Evolutionary conservation across 2,888 invertebrate species (phyloP), one percentile per base, ranked within the genome.

Genomic region (Drosophila infuscata): DNA sequence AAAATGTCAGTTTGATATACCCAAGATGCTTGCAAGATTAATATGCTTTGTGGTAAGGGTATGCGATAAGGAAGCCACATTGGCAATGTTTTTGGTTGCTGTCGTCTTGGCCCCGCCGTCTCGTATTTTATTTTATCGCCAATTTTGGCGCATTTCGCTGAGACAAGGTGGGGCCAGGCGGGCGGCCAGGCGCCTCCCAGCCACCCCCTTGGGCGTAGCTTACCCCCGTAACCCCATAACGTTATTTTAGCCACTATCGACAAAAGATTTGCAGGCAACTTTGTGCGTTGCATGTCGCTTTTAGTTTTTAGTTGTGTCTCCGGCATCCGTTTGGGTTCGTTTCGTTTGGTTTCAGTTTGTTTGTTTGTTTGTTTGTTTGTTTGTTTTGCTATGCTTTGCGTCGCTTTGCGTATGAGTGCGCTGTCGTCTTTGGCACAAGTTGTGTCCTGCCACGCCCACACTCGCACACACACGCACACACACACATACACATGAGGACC

Each of bases 71-170:
- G 58, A 61, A 64, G 78, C 78, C 62, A 52, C 75, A 62, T 52
- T 57, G 43, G 68, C 67, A 68, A 72, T 72, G 72, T 72, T 59
- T 72, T 68, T 76, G 72, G 80, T 76, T 46, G 20, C 67, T 65
- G 70, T 75, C 66, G 75, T 67, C 82, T 80, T 80, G 76, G 76
- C 61, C 71, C 62, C 52, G 70, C 54, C 76, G 79, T 81, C 77
- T 79, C 79, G 71, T 81, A 76, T 86, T 86, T 88, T 88, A 89
- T 88, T 89, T 87, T 87, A 87, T 87, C 89, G 88, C 85, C 90
- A 86, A 89, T 89, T 89, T 83, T 71, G 79, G 74, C 80, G 83
- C 82, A 78, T 79, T 79, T 70, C 61, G 63, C 59, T 67, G 48
- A 8, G 29, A 56, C 36, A 36, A 11, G 25, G 25, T 15, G 20